phyloP scores from a whole-genome alignment of 2,888 invertebrate genomes.

The Atethmia centrago region DNA sequence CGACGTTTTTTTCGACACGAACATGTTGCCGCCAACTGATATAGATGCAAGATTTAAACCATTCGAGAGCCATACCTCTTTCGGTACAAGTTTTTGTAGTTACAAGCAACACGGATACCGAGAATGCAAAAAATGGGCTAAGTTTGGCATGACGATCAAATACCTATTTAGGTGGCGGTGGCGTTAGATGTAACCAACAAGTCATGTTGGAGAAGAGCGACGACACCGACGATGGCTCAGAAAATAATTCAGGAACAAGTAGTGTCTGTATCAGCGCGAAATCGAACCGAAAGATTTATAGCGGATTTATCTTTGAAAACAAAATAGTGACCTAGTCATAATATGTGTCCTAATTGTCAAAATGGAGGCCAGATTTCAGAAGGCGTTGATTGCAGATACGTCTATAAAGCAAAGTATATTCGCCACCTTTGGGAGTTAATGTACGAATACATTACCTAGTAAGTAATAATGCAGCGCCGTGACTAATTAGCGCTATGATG shows the following conservation, averaged over 20 bases:
- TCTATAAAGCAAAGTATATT: slow-evolving; percentile 46
- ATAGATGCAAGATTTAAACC: slow-evolving; percentile 61
- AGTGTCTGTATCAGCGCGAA: not conserved
- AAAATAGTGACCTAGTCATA: not conserved
- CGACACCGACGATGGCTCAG: not conserved
- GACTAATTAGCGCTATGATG: slow-evolving; percentile 58
- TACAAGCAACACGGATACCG: slow-evolving; percentile 45
- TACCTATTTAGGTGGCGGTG: slow-evolving; percentile 40
- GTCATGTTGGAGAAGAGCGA: slow-evolving; percentile 2
- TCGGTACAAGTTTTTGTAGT: slow-evolving; percentile 49
- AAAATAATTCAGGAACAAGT: not conserved
- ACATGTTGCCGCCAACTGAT: slow-evolving; percentile 67
- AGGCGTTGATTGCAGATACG: slow-evolving; percentile 22
- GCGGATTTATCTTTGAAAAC: not conserved
- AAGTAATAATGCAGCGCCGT: slow-evolving; percentile 56
- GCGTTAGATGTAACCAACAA: slow-evolving; percentile 42
- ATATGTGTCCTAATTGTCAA: slow-evolving; percentile 4
- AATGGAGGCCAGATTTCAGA: slow-evolving; percentile 16
- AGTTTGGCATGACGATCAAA: slow-evolving; percentile 44
- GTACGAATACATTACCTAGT: slow-evolving; percentile 62
- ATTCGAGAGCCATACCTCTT: slow-evolving; percentile 52
- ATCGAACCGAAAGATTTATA: not conserved
- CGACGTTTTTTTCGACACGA: slow-evolving; percentile 78
- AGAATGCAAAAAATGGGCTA: slow-evolving; percentile 46
- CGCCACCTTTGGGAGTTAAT: slow-evolving; percentile 55